Evolutionary conservation across 2,113 vertebrate species (phyloP).

Genomic region (Oenanthe melanoleuca): DNA sequence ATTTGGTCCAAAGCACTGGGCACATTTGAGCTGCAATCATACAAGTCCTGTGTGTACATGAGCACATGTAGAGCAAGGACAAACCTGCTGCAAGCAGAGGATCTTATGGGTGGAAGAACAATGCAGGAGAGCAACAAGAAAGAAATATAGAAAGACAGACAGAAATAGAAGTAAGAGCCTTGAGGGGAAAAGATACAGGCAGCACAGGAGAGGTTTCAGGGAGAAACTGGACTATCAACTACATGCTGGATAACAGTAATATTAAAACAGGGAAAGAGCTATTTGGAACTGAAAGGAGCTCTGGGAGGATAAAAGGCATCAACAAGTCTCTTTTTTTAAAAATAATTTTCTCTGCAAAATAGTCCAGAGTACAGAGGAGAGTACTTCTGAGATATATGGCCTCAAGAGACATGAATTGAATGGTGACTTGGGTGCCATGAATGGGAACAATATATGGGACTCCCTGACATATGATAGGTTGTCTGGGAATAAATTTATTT

Average conservation of each 20-base stretch:
- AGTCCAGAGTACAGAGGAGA: neutral
- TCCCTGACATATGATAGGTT: neutral
- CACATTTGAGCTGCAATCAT: neutral
- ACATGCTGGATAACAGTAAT: neutral
- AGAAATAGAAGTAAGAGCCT: neutral
- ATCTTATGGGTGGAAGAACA: neutral
- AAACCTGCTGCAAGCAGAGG: neutral
- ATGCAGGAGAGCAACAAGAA: neutral
- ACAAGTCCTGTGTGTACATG: rapidly evolving
- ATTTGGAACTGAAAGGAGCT: neutral
- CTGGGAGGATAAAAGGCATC: neutral
- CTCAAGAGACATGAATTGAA: slow-evolving; percentile 4
- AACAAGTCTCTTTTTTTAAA: neutral
- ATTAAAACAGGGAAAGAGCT: neutral
- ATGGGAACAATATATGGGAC: neutral
- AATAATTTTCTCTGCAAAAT: neutral
- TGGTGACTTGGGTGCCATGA: neutral
- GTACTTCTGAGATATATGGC: neutral
- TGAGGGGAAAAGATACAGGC: neutral
- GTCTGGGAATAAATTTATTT: slow-evolving; percentile 27
- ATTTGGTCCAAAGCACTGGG: neutral
- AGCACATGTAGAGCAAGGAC: neutral
- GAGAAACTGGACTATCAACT: neutral
- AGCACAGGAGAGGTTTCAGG: neutral
- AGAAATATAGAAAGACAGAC: no score